These are phyloP conservation scores for Enteromius thamalakanensis DNA, from an alignment of 2,797 vertebrate species.

Conservation along the genomic window DNA sequence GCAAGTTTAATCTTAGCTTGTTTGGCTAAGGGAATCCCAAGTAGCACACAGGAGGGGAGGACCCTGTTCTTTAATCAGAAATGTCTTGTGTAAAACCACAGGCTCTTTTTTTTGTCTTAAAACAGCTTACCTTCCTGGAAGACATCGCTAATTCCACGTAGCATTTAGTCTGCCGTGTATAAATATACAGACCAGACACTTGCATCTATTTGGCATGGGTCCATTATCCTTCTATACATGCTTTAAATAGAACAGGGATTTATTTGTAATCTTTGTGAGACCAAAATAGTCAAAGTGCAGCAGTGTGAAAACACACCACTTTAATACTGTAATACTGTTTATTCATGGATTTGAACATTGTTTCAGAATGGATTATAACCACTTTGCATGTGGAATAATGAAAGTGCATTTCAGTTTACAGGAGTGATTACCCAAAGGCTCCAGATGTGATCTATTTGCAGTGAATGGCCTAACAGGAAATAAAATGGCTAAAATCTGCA, in stretches of 20 bases:
- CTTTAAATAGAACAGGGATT: conserved; percentile 1
- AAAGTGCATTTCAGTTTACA: not conserved
- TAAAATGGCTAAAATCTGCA: conserved; percentile 66
- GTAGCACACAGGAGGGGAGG: not conserved
- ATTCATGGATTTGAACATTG: not conserved
- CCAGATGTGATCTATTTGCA: conserved; percentile 63
- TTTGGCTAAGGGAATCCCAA: not conserved
- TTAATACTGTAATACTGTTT: not conserved
- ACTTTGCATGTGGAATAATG: not conserved
- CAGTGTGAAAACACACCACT: not conserved
- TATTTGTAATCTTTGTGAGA: not conserved
- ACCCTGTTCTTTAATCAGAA: conserved; percentile 5
- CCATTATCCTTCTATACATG: not conserved
- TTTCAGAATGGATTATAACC: not conserved
- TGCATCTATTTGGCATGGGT: not conserved
- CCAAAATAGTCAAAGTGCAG: not conserved
- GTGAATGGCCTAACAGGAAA: conserved; percentile 25
- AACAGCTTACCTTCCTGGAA: conserved; percentile 40
- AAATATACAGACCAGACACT: conserved; percentile 25
- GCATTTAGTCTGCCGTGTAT: not conserved
- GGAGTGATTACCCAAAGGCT: conserved; percentile 31
- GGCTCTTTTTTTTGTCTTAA: conserved; percentile 34
- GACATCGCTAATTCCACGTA: conserved; percentile 23
- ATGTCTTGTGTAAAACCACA: not conserved
- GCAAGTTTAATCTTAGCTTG: not conserved